phyloP scores from a whole-genome alignment of 1,140 invertebrate species.

The Drosophila subpulchrella region DNA sequence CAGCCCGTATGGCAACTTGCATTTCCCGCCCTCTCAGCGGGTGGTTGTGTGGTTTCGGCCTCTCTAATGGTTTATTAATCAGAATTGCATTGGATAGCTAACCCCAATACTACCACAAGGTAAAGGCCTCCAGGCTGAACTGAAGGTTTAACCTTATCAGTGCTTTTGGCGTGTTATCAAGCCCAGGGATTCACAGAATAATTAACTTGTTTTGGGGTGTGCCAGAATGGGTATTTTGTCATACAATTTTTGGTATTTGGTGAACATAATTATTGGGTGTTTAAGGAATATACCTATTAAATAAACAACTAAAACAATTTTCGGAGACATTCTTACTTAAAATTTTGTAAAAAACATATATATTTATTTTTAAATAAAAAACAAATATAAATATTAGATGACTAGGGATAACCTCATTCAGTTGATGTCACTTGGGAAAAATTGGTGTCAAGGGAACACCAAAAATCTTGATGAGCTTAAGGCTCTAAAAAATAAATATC shows the following conservation, averaged over 20 bases:
- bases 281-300: no score
- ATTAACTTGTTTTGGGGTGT: constrained; percentile 1
- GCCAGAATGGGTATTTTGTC: no score
- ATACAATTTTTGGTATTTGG: background rate
- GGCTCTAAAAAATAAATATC: no score
- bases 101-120: constrained; percentile 36
- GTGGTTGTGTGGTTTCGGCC: constrained; percentile 16
- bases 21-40: background rate
- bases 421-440: no score
- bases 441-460: no score
- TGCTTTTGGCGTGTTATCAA: constrained; percentile 15
- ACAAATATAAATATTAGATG: no score
- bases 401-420: no score
- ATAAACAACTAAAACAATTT: no score
- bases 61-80: constrained; percentile 62
- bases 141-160: constrained; percentile 12
- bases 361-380: no score
- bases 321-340: no score
- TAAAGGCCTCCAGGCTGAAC: constrained; percentile 13
- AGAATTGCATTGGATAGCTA: constrained; percentile 62
- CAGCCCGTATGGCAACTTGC: constrained; percentile 24
- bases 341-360: no score
- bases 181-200: background rate
- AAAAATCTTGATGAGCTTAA: no score
- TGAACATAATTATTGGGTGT: background rate